Evolutionary conservation across 1,140 invertebrate genomes (phyloP).

Genomic region (Melipona quadrifasciata): DNA sequence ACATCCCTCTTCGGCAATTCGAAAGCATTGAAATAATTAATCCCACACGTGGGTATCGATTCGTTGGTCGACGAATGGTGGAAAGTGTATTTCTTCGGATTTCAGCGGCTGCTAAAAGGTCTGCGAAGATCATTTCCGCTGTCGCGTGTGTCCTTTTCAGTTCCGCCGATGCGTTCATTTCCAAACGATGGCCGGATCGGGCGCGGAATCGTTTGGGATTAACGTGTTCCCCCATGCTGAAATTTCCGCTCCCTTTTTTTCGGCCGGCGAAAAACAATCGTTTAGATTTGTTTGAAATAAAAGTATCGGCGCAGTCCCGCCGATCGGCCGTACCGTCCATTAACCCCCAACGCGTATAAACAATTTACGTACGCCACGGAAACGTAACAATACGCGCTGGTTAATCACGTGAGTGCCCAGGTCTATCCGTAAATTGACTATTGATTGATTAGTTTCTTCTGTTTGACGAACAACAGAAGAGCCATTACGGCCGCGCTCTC

Average conservation of each 20-base stretch:
- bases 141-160: neutral
- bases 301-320: constrained; percentile 12
- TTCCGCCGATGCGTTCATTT: neutral
- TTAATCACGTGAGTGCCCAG: constrained; percentile 49
- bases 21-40: too few relatives aligned
- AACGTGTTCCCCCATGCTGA: constrained; percentile 7
- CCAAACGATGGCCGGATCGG: neutral
- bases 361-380: constrained; percentile 33
- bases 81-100: neutral
- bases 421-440: constrained; percentile 51
- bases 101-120: neutral
- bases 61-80: neutral
- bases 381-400: constrained; percentile 40
- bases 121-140: neutral
- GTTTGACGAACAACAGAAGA: constrained; percentile 36
- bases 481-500: constrained; percentile 27
- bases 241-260: neutral
- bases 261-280: constrained; percentile 28
- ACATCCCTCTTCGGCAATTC: too few relatives aligned
- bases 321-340: constrained; percentile 12
- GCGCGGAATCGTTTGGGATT: neutral
- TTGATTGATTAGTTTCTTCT: constrained; percentile 53
- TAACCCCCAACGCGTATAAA: constrained; percentile 43
- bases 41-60: neutral
- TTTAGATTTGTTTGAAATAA: constrained; percentile 45